Conservation (phyloP, 1,140 invertebrate species). For the Zophobas atratus region DNA sequence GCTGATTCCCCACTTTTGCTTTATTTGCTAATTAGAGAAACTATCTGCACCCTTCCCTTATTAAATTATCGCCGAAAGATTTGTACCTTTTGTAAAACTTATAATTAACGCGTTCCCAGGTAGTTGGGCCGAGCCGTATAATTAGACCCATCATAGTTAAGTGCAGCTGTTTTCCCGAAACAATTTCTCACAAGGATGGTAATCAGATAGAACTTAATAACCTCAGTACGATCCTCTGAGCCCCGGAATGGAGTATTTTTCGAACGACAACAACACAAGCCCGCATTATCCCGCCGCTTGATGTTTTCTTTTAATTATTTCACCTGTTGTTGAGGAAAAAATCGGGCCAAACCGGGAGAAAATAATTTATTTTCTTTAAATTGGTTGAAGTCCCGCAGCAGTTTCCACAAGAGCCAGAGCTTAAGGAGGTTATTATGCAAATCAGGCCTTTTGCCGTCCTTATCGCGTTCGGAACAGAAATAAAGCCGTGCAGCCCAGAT, state of each 20-base stretch:
- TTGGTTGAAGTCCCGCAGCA: conserved; percentile 25
- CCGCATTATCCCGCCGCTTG: not conserved
- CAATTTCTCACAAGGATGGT: conserved; percentile 39
- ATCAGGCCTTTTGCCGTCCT: conserved; percentile 36
- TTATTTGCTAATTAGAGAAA: not conserved
- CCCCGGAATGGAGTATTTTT: too few species aligned
- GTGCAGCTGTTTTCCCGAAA: conserved; percentile 38
- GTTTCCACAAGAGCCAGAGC: conserved; percentile 35
- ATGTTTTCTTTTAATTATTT: conserved; percentile 41
- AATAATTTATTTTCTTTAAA: conserved; percentile 49
- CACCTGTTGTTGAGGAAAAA: conserved; percentile 34
- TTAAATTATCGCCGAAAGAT: conserved; percentile 11
- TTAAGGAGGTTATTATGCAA: conserved; percentile 48
- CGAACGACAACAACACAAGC: not conserved
- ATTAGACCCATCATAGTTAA: conserved; percentile 42
- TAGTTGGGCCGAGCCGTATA: conserved; percentile 12
- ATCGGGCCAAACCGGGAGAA: conserved; percentile 5
- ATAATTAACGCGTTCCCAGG: conserved; percentile 28
- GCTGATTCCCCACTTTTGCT: not conserved
- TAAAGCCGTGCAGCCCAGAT: conserved; percentile 37
- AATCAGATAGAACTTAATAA: conserved; percentile 19
- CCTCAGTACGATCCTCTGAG: too few species aligned
- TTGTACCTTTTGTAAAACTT: conserved; percentile 34
- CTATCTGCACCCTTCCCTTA: not conserved
- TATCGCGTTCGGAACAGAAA: conserved; percentile 45